Conservation (phyloP, 1,140 invertebrate species). For the Diprion similis region DNA sequence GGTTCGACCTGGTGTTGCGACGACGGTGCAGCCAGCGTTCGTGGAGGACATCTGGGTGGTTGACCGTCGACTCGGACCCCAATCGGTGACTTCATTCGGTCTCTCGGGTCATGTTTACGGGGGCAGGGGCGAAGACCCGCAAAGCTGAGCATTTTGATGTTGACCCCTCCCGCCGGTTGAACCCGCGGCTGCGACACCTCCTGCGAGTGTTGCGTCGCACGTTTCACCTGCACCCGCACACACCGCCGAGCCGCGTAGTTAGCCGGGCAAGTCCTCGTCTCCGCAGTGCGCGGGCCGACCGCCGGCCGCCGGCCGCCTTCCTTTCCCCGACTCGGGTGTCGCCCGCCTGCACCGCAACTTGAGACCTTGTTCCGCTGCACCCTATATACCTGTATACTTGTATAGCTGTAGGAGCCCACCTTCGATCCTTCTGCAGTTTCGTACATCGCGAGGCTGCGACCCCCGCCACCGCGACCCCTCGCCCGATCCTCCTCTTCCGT, state of each 20-base stretch:
- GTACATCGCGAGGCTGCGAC: constrained; percentile 21
- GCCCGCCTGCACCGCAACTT: constrained; percentile 26
- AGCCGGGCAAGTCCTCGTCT: no score
- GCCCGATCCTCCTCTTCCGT: constrained; percentile 44
- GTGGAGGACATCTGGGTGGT: not conserved
- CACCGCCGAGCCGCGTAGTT: not conserved
- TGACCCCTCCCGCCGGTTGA: not conserved
- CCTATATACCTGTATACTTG: not conserved
- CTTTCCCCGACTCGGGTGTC: constrained; percentile 10
- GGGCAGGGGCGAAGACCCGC: not conserved
- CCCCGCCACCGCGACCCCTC: constrained; percentile 29
- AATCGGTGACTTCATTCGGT: not conserved
- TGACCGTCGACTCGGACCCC: not conserved
- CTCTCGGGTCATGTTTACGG: constrained; percentile 2
- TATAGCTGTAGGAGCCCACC: not conserved
- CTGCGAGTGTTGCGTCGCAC: not conserved
- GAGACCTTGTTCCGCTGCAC: constrained; percentile 30
- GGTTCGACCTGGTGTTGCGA: no score
- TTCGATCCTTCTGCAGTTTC: not conserved
- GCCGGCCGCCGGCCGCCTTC: not conserved
- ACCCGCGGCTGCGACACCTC: not conserved
- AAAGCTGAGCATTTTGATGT: not conserved
- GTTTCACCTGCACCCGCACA: not conserved
- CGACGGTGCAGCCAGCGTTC: not conserved
- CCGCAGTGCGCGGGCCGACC: not conserved